These are phyloP conservation scores for Calyptommatus sinebrachiatus DNA, from an alignment of 2,113 vertebrate species.

Conservation along the genomic window DNA sequence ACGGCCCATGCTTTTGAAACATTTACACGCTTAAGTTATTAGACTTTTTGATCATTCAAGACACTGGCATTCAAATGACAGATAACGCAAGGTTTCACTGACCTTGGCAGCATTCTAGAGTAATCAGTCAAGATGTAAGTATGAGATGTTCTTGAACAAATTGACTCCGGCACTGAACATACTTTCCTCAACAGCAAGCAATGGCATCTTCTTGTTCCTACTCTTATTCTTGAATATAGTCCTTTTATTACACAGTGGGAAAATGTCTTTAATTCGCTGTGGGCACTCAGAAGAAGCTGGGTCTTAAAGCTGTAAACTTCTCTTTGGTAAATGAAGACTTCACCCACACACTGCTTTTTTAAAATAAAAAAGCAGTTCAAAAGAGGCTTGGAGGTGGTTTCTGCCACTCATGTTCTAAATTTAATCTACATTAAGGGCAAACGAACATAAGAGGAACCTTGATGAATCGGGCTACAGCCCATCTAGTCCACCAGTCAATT, in stretches of 20 bases:
- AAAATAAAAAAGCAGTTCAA: too few species aligned
- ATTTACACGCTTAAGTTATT: neutral
- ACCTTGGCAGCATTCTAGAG: slow-evolving; percentile 31
- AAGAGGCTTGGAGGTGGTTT: too few species aligned
- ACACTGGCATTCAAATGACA: slow-evolving; percentile 17
- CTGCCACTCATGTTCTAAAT: too few species aligned
- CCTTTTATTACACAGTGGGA: neutral
- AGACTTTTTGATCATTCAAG: slow-evolving; percentile 12
- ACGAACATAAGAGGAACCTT: too few species aligned
- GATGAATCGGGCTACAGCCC: too few species aligned
- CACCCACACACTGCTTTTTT: too few species aligned
- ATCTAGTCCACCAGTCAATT: too few species aligned
- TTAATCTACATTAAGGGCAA: too few species aligned
- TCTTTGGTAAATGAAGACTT: too few species aligned
- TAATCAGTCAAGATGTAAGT: slow-evolving; percentile 24
- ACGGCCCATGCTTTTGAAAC: slow-evolving; percentile 5
- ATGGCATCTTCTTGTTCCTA: slow-evolving; percentile 6
- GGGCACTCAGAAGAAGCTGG: too few species aligned
- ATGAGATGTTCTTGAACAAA: slow-evolving; percentile 31
- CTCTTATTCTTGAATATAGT: slow-evolving; percentile 6
- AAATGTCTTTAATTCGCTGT: neutral
- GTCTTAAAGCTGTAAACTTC: too few species aligned
- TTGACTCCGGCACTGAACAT: slow-evolving; percentile 12
- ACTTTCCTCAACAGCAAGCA: slow-evolving; percentile 7
- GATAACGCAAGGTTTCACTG: slow-evolving; percentile 20